phyloP scores from a whole-genome alignment of 2,888 invertebrate species.

The Synanthedon myopaeformis region DNA sequence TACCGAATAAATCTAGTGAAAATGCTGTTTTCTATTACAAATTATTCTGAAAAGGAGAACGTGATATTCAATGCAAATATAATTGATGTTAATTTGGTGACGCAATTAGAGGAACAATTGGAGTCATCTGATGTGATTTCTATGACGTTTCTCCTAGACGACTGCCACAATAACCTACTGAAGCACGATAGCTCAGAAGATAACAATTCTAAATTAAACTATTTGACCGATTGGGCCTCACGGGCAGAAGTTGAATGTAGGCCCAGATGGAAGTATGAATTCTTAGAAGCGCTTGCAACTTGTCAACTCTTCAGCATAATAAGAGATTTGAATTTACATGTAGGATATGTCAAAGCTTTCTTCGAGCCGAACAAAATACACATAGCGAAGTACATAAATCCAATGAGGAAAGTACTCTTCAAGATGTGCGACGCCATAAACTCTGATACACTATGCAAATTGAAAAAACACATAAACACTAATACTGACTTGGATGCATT shows the following conservation, averaged over 20 bases:
- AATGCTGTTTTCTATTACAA: too few species aligned
- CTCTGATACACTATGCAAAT: background rate
- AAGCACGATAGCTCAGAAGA: background rate
- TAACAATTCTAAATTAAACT: too few species aligned
- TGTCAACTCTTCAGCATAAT: background rate
- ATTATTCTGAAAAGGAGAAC: too few species aligned
- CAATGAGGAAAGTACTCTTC: background rate
- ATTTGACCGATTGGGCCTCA: background rate
- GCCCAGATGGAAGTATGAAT: background rate
- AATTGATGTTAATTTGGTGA: too few species aligned
- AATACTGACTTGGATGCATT: background rate
- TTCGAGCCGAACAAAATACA: background rate
- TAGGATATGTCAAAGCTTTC: background rate
- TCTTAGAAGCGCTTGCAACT: background rate
- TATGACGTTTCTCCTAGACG: background rate
- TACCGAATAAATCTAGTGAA: too few species aligned
- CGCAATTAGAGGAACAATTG: background rate
- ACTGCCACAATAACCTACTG: background rate
- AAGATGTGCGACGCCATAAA: background rate
- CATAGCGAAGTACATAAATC: background rate
- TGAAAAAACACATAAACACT: background rate
- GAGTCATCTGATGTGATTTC: background rate
- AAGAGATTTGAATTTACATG: background rate
- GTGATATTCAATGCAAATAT: too few species aligned
- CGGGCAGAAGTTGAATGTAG: background rate